Conservation (phyloP, 2,888 invertebrate species). For the Erebia epiphron region DNA sequence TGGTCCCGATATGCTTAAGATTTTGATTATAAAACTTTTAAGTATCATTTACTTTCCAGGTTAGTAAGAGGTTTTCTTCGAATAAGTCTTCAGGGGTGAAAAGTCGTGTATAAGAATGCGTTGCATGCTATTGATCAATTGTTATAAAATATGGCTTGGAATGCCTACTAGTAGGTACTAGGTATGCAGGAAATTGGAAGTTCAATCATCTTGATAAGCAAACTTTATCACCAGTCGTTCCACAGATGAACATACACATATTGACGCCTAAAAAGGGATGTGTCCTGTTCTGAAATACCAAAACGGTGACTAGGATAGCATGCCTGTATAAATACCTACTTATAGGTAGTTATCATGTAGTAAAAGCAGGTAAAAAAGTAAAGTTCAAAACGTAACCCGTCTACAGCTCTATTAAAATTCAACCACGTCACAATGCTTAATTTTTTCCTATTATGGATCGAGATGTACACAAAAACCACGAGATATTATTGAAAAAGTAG, state of each 20-base stretch:
- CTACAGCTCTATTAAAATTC: neutral
- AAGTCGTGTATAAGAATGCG: neutral
- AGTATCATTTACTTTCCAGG: constrained; percentile 22
- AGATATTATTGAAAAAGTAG: neutral
- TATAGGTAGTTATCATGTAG: neutral
- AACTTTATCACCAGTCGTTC: neutral
- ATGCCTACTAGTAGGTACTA: neutral
- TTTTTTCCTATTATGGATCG: neutral
- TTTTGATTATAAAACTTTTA: constrained; percentile 36
- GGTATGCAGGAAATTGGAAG: neutral
- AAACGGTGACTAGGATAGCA: neutral
- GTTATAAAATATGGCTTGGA: neutral
- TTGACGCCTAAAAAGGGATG: neutral
- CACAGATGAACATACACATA: neutral
- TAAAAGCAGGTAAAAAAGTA: neutral
- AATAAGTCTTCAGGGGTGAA: neutral
- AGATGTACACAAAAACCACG: neutral
- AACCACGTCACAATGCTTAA: neutral
- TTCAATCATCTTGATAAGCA: neutral
- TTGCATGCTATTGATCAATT: neutral
- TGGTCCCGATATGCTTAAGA: constrained; percentile 26
- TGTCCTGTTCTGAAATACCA: neutral
- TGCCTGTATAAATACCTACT: neutral
- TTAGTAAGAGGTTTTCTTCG: neutral
- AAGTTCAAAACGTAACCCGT: neutral